phyloP scores from a whole-genome alignment of 2,797 vertebrate species.

The Odontamblyopus rebecca region DNA sequence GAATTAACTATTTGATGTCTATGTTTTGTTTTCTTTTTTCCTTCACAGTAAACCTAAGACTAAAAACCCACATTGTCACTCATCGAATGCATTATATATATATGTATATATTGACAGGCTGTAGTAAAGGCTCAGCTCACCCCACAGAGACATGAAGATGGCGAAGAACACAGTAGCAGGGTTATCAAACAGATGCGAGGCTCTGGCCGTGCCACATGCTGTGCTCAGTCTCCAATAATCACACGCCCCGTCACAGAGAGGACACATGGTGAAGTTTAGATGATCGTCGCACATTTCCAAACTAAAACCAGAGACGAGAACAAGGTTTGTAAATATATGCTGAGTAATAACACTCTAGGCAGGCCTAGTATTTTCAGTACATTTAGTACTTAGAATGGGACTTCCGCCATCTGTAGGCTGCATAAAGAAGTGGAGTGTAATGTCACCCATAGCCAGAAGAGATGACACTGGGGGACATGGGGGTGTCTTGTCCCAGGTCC shows the following conservation, averaged over 20 bases:
- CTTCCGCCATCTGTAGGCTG: too few species aligned
- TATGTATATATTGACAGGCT: neutral
- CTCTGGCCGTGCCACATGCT: conserved; percentile 88
- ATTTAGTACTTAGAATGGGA: too few species aligned
- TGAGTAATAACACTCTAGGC: neutral
- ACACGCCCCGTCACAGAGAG: conserved; percentile 92
- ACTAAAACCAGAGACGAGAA: conserved; percentile 64
- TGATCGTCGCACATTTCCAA: conserved; percentile 92
- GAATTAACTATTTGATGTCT: too few species aligned
- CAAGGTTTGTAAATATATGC: neutral
- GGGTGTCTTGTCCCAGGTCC: too few species aligned
- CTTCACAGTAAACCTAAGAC: neutral
- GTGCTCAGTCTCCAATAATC: conserved; percentile 95
- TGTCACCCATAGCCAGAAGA: too few species aligned
- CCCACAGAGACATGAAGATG: conserved; percentile 98
- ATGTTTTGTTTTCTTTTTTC: neutral
- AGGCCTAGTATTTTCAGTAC: too few species aligned
- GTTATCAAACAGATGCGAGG: conserved; percentile 97
- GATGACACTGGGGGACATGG: too few species aligned
- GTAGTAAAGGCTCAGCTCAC: conserved; percentile 71
- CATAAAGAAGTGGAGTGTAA: too few species aligned
- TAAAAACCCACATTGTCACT: neutral
- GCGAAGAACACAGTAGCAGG: conserved; percentile 96
- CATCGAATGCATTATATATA: neutral
- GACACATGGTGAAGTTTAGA: conserved; percentile 96